Evolutionary conservation across 2,888 invertebrate genomes (phyloP).

Genomic region (Holacanthella duospinosa): DNA sequence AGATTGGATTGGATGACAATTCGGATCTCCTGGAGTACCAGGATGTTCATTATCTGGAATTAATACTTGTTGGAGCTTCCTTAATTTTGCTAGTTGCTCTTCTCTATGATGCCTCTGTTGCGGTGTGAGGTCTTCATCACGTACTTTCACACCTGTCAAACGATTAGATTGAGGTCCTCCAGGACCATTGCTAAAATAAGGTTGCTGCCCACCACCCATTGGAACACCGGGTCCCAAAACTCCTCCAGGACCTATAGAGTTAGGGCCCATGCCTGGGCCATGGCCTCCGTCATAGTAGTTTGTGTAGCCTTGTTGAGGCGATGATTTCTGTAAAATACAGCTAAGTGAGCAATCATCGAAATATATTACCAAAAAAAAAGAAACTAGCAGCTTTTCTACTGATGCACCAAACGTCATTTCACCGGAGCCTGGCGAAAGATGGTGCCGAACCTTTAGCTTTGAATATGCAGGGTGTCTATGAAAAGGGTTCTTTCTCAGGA

Average conservation of each 20-base stretch:
- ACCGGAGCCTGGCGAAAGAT: too few relatives aligned
- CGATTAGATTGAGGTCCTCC: conserved; percentile 19
- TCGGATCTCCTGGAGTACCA: conserved; percentile 21
- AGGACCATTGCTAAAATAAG: conserved; percentile 15
- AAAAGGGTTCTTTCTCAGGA: too few relatives aligned
- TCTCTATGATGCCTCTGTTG: conserved; percentile 90
- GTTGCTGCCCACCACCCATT: conserved; percentile 25
- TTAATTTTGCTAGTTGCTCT: conserved; percentile 77
- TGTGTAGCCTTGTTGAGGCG: conserved; percentile 33
- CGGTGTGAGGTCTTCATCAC: conserved; percentile 90
- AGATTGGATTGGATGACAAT: conserved; percentile 29
- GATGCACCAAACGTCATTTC: too few relatives aligned
- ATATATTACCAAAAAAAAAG: not conserved
- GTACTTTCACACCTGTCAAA: conserved; percentile 66
- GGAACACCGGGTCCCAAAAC: conserved; percentile 23
- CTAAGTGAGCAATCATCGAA: not conserved
- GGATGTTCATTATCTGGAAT: conserved; percentile 48
- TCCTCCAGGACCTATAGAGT: conserved; percentile 21
- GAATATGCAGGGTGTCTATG: too few relatives aligned
- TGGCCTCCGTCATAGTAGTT: conserved; percentile 36
- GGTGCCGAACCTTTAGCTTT: too few relatives aligned
- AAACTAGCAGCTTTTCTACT: not conserved
- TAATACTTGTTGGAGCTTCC: conserved; percentile 79
- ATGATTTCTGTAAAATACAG: conserved; percentile 23
- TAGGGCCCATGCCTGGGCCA: conserved; percentile 30